A percentile compares a stretch with the other conserved stretches of the same genome.
These are phyloP conservation scores for Platysteira castanea DNA, from an alignment of 2,113 vertebrate species.

Conservation along the genomic window DNA sequence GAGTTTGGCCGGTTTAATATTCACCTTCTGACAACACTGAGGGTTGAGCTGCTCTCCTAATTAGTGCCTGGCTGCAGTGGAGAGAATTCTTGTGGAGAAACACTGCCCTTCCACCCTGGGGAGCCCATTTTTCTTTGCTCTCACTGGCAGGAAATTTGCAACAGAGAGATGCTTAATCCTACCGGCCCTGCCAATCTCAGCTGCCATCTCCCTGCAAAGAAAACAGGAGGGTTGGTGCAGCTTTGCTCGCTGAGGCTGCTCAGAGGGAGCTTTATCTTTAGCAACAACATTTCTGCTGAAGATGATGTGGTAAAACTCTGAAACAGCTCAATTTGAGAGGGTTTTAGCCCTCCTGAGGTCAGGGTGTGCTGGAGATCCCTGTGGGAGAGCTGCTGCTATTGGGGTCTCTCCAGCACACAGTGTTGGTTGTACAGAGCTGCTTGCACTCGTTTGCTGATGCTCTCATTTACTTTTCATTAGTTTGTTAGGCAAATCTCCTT, in stretches of 20 bases:
- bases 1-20: background rate
- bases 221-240: background rate
- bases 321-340: background rate
- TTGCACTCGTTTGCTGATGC: background rate
- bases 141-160: background rate
- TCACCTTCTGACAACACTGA: background rate
- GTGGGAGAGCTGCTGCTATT: background rate
- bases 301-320: background rate
- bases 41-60: background rate
- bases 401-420: fast-evolving
- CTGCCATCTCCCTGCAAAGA: background rate
- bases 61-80: background rate
- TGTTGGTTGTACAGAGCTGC: background rate
- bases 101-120: background rate
- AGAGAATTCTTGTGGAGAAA: background rate
- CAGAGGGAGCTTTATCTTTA: background rate
- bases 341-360: background rate
- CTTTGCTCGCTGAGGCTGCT: background rate
- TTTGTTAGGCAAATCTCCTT: background rate
- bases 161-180: background rate
- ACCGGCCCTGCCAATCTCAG: background rate
- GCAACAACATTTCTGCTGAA: background rate
- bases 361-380: background rate
- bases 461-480: background rate
- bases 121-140: background rate